These are phyloP conservation scores for Sycophaga agraensis DNA, from an alignment of 1,140 invertebrate genomes.

Conservation along the genomic window DNA sequence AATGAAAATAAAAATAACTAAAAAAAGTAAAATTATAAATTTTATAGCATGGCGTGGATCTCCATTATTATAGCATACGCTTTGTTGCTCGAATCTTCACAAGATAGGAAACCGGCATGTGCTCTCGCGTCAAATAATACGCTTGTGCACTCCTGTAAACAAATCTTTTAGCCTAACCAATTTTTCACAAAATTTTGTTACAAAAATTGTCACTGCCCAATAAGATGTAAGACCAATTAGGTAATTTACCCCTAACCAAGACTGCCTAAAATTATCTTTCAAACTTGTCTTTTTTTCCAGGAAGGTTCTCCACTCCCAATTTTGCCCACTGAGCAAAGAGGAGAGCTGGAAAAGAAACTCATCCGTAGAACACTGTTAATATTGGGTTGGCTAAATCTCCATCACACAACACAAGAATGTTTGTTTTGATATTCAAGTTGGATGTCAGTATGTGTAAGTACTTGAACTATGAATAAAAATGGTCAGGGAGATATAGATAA, in stretches of 20 bases:
- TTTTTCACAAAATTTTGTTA: slow-evolving; percentile 54
- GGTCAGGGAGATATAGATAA: slow-evolving; percentile 51
- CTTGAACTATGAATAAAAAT: slow-evolving; percentile 50
- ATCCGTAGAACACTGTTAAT: slow-evolving; percentile 50
- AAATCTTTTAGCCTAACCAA: slow-evolving; percentile 55
- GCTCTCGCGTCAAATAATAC: slow-evolving; percentile 36
- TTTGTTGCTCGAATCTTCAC: slow-evolving; percentile 59
- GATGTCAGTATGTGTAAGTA: slow-evolving; percentile 43
- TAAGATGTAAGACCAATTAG: slow-evolving; percentile 48
- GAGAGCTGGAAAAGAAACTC: slow-evolving; percentile 76
- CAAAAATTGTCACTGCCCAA: slow-evolving; percentile 58
- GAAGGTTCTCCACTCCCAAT: slow-evolving; percentile 64
- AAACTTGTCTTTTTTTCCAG: slow-evolving; percentile 40
- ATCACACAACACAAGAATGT: slow-evolving; percentile 24
- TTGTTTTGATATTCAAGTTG: slow-evolving; percentile 42
- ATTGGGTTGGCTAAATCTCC: slow-evolving; percentile 20
- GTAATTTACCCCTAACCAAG: slow-evolving; percentile 54
- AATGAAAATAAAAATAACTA: slow-evolving; percentile 41
- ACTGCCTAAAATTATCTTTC: slow-evolving; percentile 38
- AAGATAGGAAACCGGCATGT: slow-evolving; percentile 56
- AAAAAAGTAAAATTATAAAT: slow-evolving; percentile 33
- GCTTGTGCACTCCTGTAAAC: slow-evolving; percentile 53
- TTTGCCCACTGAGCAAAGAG: slow-evolving; percentile 80
- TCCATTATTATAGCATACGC: slow-evolving; percentile 54
- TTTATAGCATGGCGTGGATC: slow-evolving; percentile 43